Evolutionary conservation across 2,888 invertebrate species (phyloP).

Genomic region (Tetrapedia diversipes): DNA sequence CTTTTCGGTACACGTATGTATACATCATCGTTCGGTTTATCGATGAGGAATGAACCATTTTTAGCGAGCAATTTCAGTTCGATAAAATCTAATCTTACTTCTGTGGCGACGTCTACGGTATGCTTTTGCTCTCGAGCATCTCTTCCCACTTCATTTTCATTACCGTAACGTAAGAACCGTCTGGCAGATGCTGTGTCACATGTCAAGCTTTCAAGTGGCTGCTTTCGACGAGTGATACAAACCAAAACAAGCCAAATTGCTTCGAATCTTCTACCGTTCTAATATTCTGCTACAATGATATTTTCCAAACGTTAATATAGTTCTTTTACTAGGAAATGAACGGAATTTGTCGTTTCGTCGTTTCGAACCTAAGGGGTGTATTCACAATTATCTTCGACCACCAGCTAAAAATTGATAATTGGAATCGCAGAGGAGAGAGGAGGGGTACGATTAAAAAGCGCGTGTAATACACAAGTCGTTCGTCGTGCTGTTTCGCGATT

Average conservation of each 20-base stretch:
- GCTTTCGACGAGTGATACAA: background rate
- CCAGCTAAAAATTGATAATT: too few relatives aligned
- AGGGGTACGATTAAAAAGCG: conserved; percentile 15
- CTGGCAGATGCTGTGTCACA: background rate
- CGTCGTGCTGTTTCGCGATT: background rate
- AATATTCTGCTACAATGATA: too few relatives aligned
- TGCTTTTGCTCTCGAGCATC: background rate
- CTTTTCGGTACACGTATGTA: too few relatives aligned
- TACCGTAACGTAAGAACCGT: background rate
- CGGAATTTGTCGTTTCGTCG: too few relatives aligned
- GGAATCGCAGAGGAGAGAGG: background rate
- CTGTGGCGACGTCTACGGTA: background rate
- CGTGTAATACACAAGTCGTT: background rate
- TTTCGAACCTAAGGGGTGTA: too few relatives aligned
- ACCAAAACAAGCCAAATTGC: background rate
- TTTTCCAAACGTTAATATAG: too few relatives aligned
- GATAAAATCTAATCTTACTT: too few relatives aligned
- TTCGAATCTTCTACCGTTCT: too few relatives aligned
- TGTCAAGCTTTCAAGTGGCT: background rate
- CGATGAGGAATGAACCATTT: background rate
- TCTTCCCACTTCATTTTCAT: background rate
- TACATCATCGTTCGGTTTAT: too few relatives aligned
- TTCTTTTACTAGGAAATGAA: too few relatives aligned
- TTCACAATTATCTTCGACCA: too few relatives aligned
- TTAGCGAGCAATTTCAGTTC: background rate